These are phyloP conservation scores for Odocoileus virginianus DNA, from an alignment of 2,113 vertebrate species.

Conservation along the genomic window DNA sequence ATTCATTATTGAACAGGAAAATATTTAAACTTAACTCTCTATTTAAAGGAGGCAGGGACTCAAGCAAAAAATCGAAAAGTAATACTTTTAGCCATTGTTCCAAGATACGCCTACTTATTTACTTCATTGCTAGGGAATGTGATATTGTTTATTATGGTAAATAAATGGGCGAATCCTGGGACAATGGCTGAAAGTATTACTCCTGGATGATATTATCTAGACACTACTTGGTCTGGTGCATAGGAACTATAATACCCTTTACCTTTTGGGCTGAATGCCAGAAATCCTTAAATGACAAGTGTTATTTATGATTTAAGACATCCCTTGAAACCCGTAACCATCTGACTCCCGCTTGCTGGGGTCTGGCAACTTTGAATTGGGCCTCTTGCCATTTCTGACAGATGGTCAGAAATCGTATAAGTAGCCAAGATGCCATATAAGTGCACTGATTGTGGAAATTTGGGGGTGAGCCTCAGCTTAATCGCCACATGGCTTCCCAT, in stretches of 20 bases:
- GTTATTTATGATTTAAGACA: background rate
- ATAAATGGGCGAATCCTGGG: background rate
- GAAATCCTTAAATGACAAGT: background rate
- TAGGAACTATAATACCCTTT: background rate
- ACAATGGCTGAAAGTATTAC: background rate
- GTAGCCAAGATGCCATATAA: conserved; percentile 77
- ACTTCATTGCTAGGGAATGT: background rate
- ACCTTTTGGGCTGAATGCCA: background rate
- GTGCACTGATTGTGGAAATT: conserved; percentile 74
- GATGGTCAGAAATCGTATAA: conserved; percentile 74
- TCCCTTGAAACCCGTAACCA: conserved; percentile 51
- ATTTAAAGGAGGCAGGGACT: background rate
- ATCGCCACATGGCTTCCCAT: conserved; percentile 72
- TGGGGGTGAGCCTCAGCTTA: conserved; percentile 72
- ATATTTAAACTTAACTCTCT: background rate
- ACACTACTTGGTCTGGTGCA: background rate
- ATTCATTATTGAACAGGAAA: background rate
- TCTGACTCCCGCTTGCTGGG: conserved; percentile 65
- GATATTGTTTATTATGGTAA: background rate
- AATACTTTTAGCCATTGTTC: background rate
- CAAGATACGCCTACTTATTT: background rate
- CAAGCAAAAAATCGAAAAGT: background rate
- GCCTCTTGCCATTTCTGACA: conserved; percentile 75
- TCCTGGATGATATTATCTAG: background rate
- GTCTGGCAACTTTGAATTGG: conserved; percentile 67